Percentiles rank a stretch among this genome's conserved stretches.
These are phyloP conservation scores for Gopherus flavomarginatus DNA, from an alignment of 2,113 vertebrate species.

Conservation along the genomic window DNA sequence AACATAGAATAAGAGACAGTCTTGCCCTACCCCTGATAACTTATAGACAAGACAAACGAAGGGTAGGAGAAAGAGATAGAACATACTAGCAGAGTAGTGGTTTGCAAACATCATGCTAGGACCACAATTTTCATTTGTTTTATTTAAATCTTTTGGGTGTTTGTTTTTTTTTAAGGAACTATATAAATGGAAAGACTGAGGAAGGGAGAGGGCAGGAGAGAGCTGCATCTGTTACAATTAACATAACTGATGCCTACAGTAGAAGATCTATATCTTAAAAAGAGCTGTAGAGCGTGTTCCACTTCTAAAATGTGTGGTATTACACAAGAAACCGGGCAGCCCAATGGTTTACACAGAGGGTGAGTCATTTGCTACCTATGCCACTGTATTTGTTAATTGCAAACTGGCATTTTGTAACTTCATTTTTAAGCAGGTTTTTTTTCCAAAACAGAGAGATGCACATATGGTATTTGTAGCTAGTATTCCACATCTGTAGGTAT, in stretches of 20 bases:
- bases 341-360: neutral
- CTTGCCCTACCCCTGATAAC: neutral
- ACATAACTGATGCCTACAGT: neutral
- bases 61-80: neutral
- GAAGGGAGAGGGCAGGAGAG: neutral
- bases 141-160: neutral
- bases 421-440: neutral
- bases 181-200: neutral
- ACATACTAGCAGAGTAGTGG: neutral
- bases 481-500: neutral
- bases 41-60: too few relatives aligned
- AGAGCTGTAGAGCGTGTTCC: neutral
- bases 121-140: neutral
- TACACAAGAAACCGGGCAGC: neutral
- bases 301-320: neutral
- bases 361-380: too few relatives aligned
- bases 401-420: neutral
- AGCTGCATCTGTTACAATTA: neutral
- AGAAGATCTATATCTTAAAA: neutral
- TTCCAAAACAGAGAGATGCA: neutral
- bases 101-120: neutral
- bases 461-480: neutral
- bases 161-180: too few relatives aligned
- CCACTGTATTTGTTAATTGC: neutral
- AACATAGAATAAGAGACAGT: neutral